These are phyloP conservation scores for Saccostrea echinata DNA, from an alignment of 1,140 invertebrate genomes.

Conservation along the genomic window DNA sequence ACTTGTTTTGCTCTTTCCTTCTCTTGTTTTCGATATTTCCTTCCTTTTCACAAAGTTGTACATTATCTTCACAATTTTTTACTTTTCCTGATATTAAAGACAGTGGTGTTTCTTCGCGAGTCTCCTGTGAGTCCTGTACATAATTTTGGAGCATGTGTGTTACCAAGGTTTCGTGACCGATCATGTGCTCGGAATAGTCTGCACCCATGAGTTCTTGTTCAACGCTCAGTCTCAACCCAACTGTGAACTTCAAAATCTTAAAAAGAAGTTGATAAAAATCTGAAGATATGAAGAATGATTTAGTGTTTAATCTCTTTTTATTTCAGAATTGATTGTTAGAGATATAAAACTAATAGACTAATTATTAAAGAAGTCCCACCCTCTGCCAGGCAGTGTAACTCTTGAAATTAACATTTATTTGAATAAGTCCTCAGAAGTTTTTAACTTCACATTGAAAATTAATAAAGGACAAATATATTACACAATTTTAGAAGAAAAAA, in stretches of 20 bases:
- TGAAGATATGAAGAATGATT: neutral
- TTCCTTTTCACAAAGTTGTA: neutral
- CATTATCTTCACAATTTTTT: neutral
- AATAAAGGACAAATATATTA: too few species aligned
- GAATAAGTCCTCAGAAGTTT: too few species aligned
- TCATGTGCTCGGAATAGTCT: conserved; percentile 75
- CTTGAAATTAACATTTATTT: too few species aligned
- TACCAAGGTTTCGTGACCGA: conserved; percentile 43
- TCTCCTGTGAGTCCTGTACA: neutral
- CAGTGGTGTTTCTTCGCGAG: conserved; percentile 24
- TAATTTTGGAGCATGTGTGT: conserved; percentile 11
- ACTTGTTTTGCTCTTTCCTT: neutral
- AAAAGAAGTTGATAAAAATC: conserved; percentile 49
- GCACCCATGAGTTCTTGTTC: conserved; percentile 77
- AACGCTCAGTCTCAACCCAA: conserved; percentile 73
- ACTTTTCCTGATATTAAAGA: neutral
- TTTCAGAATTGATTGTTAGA: neutral
- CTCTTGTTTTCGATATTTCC: neutral
- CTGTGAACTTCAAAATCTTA: conserved; percentile 70
- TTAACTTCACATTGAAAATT: too few species aligned
- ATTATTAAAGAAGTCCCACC: too few species aligned
- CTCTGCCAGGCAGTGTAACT: too few species aligned
- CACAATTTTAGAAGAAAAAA: too few species aligned
- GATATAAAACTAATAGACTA: too few species aligned
- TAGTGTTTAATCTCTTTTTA: neutral